Evolutionary conservation across 2,797 vertebrate species (phyloP).

Genomic region (Karalla daura): DNA sequence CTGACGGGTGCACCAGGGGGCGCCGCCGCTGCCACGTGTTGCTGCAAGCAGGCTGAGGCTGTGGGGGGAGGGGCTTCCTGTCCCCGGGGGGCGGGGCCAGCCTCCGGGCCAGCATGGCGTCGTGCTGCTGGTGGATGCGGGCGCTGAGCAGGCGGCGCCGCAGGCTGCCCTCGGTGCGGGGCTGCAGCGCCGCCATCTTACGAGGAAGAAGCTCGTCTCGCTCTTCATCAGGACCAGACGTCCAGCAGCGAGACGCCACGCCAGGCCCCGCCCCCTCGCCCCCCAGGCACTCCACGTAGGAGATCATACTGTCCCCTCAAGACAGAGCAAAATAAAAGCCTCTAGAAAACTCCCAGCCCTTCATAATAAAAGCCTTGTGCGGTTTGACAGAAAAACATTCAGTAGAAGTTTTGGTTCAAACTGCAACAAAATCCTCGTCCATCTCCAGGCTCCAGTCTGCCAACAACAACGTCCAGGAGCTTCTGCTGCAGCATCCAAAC

Average conservation of each 20-base stretch:
- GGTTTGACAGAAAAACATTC: not conserved
- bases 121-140: conserved; percentile 69
- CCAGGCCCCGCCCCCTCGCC: conserved; percentile 57
- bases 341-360: not conserved
- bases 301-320: conserved; percentile 61
- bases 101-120: conserved; percentile 28
- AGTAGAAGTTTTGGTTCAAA: too few species aligned
- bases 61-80: conserved; percentile 36
- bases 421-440: too few species aligned
- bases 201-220: conserved; percentile 70
- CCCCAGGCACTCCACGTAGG: conserved; percentile 74
- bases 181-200: conserved; percentile 64
- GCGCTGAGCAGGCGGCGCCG: conserved; percentile 74
- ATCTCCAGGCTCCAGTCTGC: too few species aligned
- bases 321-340: conserved; percentile 30
- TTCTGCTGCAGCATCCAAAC: too few species aligned
- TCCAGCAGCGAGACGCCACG: conserved; percentile 57
- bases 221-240: conserved; percentile 47
- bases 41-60: conserved; percentile 45
- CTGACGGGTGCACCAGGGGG: conserved; percentile 27
- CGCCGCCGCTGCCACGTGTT: conserved; percentile 40
- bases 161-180: conserved; percentile 70
- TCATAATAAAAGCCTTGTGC: not conserved
- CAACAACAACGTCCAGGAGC: too few species aligned
- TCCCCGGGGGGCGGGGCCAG: not conserved